phyloP scores from a whole-genome alignment of 2,888 invertebrate species.

The Thecocarcelia acutangulata region DNA sequence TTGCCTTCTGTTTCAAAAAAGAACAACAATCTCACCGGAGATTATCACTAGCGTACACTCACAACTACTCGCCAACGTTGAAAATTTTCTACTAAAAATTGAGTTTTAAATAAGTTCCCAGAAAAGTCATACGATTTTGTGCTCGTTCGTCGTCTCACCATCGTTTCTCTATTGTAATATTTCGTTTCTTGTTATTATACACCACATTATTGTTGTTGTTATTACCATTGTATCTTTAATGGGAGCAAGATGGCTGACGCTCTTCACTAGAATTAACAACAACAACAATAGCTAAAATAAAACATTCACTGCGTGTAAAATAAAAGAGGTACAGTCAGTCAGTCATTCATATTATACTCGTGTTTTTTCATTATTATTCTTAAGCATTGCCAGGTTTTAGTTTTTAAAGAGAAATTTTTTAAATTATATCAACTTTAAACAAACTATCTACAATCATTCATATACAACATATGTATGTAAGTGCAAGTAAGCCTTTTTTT shows the following conservation, averaged over 20 bases:
- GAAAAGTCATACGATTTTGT: constrained; percentile 65
- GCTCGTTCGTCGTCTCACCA: constrained; percentile 59
- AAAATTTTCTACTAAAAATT: constrained; percentile 78
- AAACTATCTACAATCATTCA: background rate
- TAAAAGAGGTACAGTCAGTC: constrained; percentile 68
- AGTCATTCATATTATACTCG: constrained; percentile 55
- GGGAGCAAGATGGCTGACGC: constrained; percentile 78
- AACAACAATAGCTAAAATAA: constrained; percentile 39
- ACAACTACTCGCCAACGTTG: constrained; percentile 78
- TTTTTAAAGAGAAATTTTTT: constrained; percentile 51
- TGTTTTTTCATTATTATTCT: constrained; percentile 28
- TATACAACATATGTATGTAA: no score
- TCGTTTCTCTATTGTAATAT: constrained; percentile 65
- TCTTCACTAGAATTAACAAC: constrained; percentile 70
- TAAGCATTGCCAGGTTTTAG: constrained; percentile 53
- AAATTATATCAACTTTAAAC: constrained; percentile 41
- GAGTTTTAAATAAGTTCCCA: constrained; percentile 71
- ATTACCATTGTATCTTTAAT: constrained; percentile 65
- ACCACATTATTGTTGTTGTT: constrained; percentile 52
- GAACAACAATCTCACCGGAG: constrained; percentile 69
- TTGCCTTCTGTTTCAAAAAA: constrained; percentile 59
- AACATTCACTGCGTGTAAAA: constrained; percentile 31
- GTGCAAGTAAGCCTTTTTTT: background rate
- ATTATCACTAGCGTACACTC: constrained; percentile 70
- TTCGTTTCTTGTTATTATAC: constrained; percentile 64